phyloP scores from a whole-genome alignment of 2,888 invertebrate species.

The Athalia rosae region DNA sequence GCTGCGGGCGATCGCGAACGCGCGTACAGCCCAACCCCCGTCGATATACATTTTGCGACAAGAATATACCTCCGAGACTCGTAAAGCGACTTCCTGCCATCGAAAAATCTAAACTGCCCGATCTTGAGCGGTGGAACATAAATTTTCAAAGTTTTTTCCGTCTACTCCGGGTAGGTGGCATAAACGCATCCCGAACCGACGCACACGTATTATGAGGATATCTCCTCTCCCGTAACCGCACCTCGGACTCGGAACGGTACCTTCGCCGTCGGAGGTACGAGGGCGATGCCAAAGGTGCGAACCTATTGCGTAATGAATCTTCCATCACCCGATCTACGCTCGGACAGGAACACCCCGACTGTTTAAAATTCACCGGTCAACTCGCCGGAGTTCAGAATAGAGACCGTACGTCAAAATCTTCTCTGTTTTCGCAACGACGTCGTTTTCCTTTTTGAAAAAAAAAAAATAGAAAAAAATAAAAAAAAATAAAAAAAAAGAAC shows the following conservation, averaged over 20 bases:
- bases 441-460: conserved; percentile 21
- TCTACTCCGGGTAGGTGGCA: conserved; percentile 35
- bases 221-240: conserved; percentile 1
- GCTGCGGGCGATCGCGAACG: conserved; percentile 36
- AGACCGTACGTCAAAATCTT: not conserved
- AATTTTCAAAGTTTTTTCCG: conserved; percentile 30
- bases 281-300: conserved; percentile 33
- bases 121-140: conserved; percentile 38
- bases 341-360: conserved; percentile 28
- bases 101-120: conserved; percentile 44
- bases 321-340: conserved; percentile 23
- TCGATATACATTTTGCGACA: conserved; percentile 59
- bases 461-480: conserved; percentile 38
- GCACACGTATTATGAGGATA: not conserved
- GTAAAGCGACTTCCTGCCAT: conserved; percentile 62
- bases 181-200: not conserved
- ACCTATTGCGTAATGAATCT: conserved; percentile 45
- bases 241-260: conserved; percentile 19
- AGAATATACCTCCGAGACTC: conserved; percentile 61
- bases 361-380: conserved; percentile 35
- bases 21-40: not conserved
- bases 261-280: conserved; percentile 34
- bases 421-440: not conserved
- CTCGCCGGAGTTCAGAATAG: not conserved
- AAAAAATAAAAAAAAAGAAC: conserved; percentile 34